phyloP scores from a whole-genome alignment of 2,113 vertebrate species.

The Syngnathus typhle region DNA sequence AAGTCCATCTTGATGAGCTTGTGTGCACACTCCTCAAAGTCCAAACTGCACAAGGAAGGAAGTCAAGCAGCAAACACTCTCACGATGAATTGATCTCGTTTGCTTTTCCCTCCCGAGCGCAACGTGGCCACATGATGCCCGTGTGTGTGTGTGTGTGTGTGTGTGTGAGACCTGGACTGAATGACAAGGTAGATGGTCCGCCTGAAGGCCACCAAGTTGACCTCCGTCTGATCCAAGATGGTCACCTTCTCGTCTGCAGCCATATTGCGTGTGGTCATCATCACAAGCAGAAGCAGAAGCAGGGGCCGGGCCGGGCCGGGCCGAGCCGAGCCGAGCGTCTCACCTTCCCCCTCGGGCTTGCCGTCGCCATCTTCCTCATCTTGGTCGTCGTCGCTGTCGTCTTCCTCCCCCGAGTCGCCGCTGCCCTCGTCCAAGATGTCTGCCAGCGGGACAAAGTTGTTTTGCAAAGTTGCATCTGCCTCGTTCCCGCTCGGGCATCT shows the following conservation, averaged over 20 bases:
- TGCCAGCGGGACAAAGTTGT: constrained; percentile 33
- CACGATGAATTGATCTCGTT: no score
- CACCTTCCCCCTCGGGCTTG: constrained; percentile 63
- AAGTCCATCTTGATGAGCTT: constrained; percentile 98
- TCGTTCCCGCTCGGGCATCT: no score
- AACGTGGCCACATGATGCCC: no score
- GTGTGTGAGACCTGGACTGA: constrained; percentile 83
- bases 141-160: background rate
- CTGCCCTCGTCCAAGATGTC: constrained; percentile 97
- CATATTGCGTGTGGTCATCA: no score
- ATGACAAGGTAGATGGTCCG: constrained; percentile 98
- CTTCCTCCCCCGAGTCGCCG: constrained; percentile 86
- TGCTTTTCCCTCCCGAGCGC: no score
- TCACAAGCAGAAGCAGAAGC: no score
- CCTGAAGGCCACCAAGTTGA: constrained; percentile 94
- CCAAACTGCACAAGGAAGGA: constrained; percentile 75
- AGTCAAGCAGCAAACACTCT: background rate
- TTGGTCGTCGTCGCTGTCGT: constrained; percentile 81
- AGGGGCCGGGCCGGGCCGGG: no score
- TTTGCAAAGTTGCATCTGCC: no score
- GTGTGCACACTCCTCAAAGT: constrained; percentile 98
- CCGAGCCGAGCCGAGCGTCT: background rate
- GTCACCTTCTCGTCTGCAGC: constrained; percentile 80
- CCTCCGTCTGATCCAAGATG: constrained; percentile 94
- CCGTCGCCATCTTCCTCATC: constrained; percentile 77